Percentiles rank a stretch among this genome's conserved stretches.
These are phyloP conservation scores for Ceratitis capitata DNA, from an alignment of 1,140 invertebrate genomes.

Conservation along the genomic window DNA sequence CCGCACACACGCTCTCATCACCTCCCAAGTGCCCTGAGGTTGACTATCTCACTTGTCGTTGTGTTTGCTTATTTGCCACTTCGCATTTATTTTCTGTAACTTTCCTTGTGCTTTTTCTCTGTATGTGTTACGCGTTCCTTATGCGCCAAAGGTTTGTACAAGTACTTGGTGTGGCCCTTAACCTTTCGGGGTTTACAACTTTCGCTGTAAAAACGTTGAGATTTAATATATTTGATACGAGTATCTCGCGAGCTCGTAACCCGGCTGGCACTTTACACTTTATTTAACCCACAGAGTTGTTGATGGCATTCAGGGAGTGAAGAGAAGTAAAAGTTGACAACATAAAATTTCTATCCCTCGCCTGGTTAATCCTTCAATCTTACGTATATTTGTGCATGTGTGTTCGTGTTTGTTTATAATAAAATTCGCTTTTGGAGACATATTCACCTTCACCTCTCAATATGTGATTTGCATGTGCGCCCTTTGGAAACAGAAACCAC, in stretches of 20 bases:
- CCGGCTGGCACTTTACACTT: constrained; percentile 2
- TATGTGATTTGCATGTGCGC: neutral
- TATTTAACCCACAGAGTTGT: neutral
- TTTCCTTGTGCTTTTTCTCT: neutral
- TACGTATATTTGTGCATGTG: neutral
- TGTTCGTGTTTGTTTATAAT: neutral
- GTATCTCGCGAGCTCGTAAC: constrained; percentile 11
- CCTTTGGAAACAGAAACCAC: constrained; percentile 23
- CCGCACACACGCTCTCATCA: neutral
- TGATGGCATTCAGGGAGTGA: neutral
- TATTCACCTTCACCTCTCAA: neutral
- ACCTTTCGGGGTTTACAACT: constrained; percentile 18
- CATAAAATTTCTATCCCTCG: neutral
- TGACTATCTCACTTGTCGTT: no score
- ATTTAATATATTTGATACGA: constrained; percentile 27
- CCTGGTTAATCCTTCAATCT: neutral
- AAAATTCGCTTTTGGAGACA: neutral
- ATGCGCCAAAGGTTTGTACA: neutral
- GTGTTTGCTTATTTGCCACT: neutral
- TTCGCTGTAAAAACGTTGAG: neutral
- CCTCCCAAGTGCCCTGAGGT: neutral
- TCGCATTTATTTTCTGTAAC: neutral
- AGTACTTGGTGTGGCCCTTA: neutral
- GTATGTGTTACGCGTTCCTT: no score
- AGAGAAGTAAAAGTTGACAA: constrained; percentile 17